phyloP scores from a whole-genome alignment of 1,140 invertebrate species.

The Portunus trituberculatus region DNA sequence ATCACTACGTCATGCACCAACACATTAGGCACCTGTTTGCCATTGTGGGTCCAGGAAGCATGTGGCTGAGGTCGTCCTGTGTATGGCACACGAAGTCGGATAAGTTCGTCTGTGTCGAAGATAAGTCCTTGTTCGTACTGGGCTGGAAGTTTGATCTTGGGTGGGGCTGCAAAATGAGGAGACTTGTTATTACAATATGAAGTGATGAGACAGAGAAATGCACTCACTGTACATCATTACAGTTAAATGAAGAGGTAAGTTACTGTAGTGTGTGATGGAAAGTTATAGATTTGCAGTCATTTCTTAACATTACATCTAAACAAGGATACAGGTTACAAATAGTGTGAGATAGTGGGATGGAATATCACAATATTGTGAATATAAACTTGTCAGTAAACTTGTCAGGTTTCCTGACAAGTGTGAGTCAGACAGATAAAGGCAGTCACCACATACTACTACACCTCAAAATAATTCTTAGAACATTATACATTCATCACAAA shows the following conservation, averaged over 20 bases:
- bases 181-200: neutral
- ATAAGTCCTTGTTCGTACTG: conserved; percentile 93
- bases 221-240: neutral
- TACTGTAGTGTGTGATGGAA: neutral
- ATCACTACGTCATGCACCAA: neutral
- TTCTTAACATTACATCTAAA: too few species aligned
- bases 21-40: conserved; percentile 83
- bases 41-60: conserved; percentile 93
- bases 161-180: conserved; percentile 83
- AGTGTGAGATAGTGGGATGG: too few species aligned
- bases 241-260: neutral
- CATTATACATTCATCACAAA: too few species aligned
- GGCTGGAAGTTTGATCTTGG: conserved; percentile 88
- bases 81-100: conserved; percentile 93
- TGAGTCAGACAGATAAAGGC: too few species aligned
- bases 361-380: too few species aligned
- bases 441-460: too few species aligned
- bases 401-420: too few species aligned
- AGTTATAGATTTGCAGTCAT: neutral
- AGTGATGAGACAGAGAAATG: neutral
- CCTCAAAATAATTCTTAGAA: too few species aligned
- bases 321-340: too few species aligned
- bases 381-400: too few species aligned
- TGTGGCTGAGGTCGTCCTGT: conserved; percentile 92
- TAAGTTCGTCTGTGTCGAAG: conserved; percentile 92